phyloP scores from a whole-genome alignment of 2,797 vertebrate species.

The Typhlichthys subterraneus region DNA sequence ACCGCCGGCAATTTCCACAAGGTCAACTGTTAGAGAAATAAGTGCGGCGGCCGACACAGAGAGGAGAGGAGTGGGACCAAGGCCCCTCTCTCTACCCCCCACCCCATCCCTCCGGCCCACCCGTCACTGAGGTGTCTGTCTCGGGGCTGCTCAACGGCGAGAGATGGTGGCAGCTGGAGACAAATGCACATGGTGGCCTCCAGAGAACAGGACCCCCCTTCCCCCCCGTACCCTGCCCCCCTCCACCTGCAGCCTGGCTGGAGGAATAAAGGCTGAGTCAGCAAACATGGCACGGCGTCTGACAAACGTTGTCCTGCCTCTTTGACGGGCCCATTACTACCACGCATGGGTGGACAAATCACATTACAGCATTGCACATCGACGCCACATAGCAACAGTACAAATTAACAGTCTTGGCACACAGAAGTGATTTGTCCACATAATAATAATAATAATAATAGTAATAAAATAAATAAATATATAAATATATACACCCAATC shows the following conservation, averaged over 20 bases:
- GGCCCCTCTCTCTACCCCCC: too few relatives aligned
- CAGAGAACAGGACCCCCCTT: slow-evolving; percentile 22
- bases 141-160: slow-evolving; percentile 44
- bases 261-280: slow-evolving; percentile 2
- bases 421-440: too few relatives aligned
- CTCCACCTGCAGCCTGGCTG: too few relatives aligned
- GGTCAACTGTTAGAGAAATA: slow-evolving; percentile 74
- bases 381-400: not conserved
- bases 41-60: slow-evolving; percentile 43
- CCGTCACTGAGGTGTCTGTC: slow-evolving; percentile 40
- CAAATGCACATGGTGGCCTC: slow-evolving; percentile 53
- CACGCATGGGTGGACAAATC: not conserved
- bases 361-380: slow-evolving; percentile 1
- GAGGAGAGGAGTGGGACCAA: slow-evolving; percentile 35
- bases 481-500: too few relatives aligned
- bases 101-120: slow-evolving; percentile 25
- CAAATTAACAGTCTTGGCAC: too few relatives aligned
- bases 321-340: not conserved
- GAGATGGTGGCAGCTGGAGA: slow-evolving; percentile 10
- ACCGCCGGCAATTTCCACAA: slow-evolving; percentile 73
- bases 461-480: too few relatives aligned
- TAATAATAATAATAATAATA: too few relatives aligned
- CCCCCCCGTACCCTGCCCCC: not conserved
- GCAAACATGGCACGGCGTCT: slow-evolving; percentile 21
- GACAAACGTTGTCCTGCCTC: slow-evolving; percentile 7